Evolutionary conservation across 2,113 vertebrate species (phyloP).

Genomic region (Patagioenas fasciata): DNA sequence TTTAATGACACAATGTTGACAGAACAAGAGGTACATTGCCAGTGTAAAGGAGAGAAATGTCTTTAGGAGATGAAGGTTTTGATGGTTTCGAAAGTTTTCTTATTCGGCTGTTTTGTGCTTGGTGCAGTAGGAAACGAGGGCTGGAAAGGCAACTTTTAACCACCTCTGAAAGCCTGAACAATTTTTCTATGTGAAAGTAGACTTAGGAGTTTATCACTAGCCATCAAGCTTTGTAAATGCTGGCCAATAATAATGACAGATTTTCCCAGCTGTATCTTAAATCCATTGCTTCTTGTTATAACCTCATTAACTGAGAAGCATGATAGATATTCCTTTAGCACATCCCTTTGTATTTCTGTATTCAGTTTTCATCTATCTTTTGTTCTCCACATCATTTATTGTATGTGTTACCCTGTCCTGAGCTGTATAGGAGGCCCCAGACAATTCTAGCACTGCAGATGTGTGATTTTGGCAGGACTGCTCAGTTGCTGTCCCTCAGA

Average conservation of each 20-base stretch:
- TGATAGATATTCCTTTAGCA: constrained; percentile 16
- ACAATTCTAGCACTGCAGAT: background rate
- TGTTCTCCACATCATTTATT: background rate
- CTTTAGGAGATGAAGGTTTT: background rate
- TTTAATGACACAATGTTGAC: background rate
- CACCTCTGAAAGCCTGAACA: background rate
- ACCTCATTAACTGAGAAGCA: background rate
- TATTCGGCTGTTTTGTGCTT: background rate
- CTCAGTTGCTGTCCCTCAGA: background rate
- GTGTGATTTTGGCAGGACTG: background rate
- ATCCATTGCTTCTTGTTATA: constrained; percentile 15
- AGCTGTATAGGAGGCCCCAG: background rate
- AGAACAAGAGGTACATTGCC: background rate
- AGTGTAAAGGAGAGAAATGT: background rate
- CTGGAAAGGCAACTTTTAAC: constrained; percentile 3
- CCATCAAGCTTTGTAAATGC: background rate
- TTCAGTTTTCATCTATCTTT: constrained; percentile 3
- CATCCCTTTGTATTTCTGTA: constrained; percentile 1
- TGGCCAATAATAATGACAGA: background rate
- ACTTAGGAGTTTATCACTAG: background rate
- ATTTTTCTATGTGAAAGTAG: background rate
- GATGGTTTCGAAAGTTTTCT: background rate
- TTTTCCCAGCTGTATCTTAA: constrained; percentile 32
- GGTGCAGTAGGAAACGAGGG: background rate
- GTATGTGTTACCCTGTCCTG: background rate